phyloP scores from a whole-genome alignment of 2,113 vertebrate genomes.

The Passer montanus region DNA sequence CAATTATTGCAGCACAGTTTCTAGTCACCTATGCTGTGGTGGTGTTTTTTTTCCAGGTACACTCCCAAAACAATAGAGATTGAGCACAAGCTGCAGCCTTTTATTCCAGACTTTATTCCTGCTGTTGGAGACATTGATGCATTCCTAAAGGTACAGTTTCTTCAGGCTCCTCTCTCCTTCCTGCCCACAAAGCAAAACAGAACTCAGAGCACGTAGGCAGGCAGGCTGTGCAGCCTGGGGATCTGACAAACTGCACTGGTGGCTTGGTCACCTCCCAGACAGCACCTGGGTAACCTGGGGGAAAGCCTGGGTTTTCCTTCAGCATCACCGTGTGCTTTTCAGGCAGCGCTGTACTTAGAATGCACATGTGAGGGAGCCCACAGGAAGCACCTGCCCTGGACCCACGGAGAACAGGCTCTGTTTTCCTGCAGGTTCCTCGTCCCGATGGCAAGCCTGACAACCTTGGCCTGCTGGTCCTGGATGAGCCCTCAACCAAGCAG shows the following conservation, averaged over 20 bases:
- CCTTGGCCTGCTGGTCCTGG: slow-evolving; percentile 88
- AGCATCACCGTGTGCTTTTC: not conserved
- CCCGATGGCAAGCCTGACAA: slow-evolving; percentile 84
- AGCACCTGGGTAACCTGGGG: rapidly evolving
- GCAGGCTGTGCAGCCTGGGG: not conserved
- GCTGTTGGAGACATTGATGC: slow-evolving; percentile 97
- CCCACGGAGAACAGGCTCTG: not conserved
- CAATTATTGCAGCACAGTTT: not conserved
- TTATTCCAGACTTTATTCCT: slow-evolving; percentile 97
- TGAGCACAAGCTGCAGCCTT: slow-evolving; percentile 92
- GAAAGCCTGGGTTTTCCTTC: not conserved
- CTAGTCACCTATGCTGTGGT: rapidly evolving
- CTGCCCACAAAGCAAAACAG: rapidly evolving
- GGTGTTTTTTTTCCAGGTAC: slow-evolving; percentile 74
- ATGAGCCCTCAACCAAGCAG: slow-evolving; percentile 93
- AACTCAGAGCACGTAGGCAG: not conserved
- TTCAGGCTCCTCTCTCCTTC: not conserved
- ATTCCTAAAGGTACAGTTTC: slow-evolving; percentile 86
- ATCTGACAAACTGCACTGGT: not conserved
- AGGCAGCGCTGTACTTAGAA: not conserved
- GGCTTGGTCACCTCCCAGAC: not conserved
- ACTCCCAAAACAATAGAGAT: slow-evolving; percentile 85
- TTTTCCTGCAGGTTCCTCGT: slow-evolving; percentile 82
- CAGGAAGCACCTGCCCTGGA: not conserved
- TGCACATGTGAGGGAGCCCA: rapidly evolving